Base-by-base conservation (phyloP, 2,888 invertebrate species). In the Lomographa bimaculata region DNA sequence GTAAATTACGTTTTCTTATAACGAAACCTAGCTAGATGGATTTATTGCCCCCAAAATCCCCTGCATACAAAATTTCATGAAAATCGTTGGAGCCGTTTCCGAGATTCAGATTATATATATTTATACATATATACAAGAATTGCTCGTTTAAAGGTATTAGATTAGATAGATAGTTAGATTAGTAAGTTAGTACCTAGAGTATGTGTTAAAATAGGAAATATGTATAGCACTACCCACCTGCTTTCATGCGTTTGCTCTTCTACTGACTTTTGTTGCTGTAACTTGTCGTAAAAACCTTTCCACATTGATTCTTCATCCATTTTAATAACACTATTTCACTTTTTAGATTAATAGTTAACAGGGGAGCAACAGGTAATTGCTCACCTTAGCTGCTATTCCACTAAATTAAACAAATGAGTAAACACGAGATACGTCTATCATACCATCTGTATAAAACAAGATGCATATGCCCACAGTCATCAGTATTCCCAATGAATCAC, bases 281-380 rank as follows among this genome's bases (percentile, higher is more conserved):
- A 71, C 64, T 92, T 93, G 35, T 93, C 92, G 62, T 94, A 95
- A 64, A 94, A 93, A 44, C 91, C 91, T 79, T 92, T 94, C 94
- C 95, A 95, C 94, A 95, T 94, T 5, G 91, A 85, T 67, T 95
- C 95, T 79, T 95, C 95, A 77, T 93, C 91, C 91, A 84, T 90
- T 57, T 55, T 71, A 2, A 10, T 20, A 41, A 28, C 21, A 49
- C 34, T 38, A n/a, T 11, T 29, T 30, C 25, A 43, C 14, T 4
- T 3, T 7, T 4, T 14, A 12, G 24, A 3, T 12, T 3, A 27
- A 6, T 7, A 20, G 1, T 5, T 4, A 17, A 17, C 17, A 6
- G 4, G 6, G 4, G 8, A 5, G 20, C 1, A 2, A 8, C 20
- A n/a, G n/a, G n/a, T n/a, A n/a, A n/a, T n/a, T n/a, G n/a, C n/a